Conservation (phyloP, 2,888 invertebrate genomes). For the Teleogryllus oceanicus region DNA sequence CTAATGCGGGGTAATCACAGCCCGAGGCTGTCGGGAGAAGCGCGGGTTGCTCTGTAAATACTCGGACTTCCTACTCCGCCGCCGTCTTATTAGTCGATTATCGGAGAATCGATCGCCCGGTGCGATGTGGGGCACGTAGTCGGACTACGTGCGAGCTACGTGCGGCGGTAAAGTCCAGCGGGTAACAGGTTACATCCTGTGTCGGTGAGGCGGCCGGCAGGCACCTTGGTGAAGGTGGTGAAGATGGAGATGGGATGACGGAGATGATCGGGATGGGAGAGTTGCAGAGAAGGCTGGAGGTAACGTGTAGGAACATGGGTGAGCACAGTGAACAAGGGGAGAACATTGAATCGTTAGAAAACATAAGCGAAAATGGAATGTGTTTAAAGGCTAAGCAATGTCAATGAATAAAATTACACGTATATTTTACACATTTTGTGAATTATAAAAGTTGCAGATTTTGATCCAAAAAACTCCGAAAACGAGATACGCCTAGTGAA, state of each 20-base stretch:
- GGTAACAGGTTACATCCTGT: not conserved
- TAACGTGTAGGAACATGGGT: too few species aligned
- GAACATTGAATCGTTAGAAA: too few species aligned
- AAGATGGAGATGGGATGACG: not conserved
- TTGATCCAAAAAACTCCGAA: too few species aligned
- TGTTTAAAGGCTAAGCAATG: too few species aligned
- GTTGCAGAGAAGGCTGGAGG: too few species aligned
- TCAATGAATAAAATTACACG: too few species aligned
- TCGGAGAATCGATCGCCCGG: not conserved
- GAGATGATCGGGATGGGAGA: too few species aligned
- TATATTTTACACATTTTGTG: too few species aligned
- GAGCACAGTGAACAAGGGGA: too few species aligned
- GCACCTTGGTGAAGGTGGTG: not conserved
- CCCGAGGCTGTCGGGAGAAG: not conserved
- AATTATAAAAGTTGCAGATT: too few species aligned
- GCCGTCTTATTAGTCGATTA: not conserved
- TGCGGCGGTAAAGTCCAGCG: slow-evolving; percentile 1
- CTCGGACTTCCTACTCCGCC: not conserved
- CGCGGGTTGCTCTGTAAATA: not conserved
- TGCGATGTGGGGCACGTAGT: not conserved
- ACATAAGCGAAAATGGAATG: too few species aligned
- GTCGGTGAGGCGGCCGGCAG: not conserved
- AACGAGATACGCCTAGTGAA: too few species aligned
- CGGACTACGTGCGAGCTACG: not conserved
- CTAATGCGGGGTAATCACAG: not conserved